Evolutionary conservation across 2,888 invertebrate genomes (phyloP).

Genomic region (Andrena flavipes): DNA sequence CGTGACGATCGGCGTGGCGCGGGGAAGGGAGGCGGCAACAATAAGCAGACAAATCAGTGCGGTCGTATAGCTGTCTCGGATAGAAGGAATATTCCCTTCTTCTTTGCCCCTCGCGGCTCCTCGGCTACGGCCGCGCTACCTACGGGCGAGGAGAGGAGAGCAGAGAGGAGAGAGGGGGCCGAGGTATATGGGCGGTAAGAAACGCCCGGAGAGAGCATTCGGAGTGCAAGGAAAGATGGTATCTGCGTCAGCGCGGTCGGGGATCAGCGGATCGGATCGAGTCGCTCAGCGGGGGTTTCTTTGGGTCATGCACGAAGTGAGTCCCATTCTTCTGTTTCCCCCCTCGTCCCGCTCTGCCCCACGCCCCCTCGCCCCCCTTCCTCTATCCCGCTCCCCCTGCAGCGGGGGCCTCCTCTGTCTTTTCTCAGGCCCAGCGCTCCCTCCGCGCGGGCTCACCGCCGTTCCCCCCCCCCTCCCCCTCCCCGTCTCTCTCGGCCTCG

Average conservation of each 20-base stretch:
- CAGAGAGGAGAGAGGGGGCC: constrained; percentile 39
- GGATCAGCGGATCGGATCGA: constrained; percentile 84
- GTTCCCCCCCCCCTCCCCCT: constrained; percentile 32
- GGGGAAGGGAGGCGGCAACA: constrained; percentile 70
- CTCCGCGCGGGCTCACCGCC: constrained; percentile 28
- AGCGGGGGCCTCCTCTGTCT: constrained; percentile 57
- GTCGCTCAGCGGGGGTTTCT: constrained; percentile 84
- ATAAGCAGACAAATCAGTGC: constrained; percentile 76
- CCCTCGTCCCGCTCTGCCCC: constrained; percentile 53
- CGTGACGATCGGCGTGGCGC: constrained; percentile 64
- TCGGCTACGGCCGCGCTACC: neutral
- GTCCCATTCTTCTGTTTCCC: constrained; percentile 79
- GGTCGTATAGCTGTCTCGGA: constrained; percentile 75
- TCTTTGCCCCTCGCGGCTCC: constrained; percentile 35
- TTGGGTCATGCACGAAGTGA: constrained; percentile 84
- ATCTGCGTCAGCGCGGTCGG: constrained; percentile 84
- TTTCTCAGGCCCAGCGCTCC: constrained; percentile 40
- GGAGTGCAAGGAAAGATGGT: constrained; percentile 82
- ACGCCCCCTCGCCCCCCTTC: constrained; percentile 40
- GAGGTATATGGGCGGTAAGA: constrained; percentile 74
- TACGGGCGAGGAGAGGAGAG: constrained; percentile 10
- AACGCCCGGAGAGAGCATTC: constrained; percentile 77
- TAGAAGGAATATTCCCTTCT: constrained; percentile 62
- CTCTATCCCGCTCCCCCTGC: constrained; percentile 41
- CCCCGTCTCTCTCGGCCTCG: constrained; percentile 40